Conservation (phyloP, 1,140 invertebrate species). For the Tetramorium parvispinum region DNA sequence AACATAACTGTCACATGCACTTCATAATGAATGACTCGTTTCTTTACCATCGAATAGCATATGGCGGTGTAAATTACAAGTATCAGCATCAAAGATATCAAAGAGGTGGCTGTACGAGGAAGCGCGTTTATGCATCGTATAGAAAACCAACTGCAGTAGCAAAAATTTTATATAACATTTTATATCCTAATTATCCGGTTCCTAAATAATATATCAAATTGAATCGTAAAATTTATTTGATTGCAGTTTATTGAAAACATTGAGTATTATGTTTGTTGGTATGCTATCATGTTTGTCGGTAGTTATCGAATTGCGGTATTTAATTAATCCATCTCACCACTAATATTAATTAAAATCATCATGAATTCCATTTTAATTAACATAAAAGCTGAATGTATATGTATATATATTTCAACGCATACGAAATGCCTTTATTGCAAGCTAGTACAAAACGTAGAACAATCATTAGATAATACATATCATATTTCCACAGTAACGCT, state of each 20-base stretch:
- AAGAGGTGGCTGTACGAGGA: not conserved
- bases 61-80: not conserved
- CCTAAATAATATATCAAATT: not conserved
- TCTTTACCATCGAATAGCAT: not conserved
- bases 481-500: not conserved
- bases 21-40: conserved; percentile 12
- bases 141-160: not conserved
- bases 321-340: not conserved
- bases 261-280: conserved; percentile 2
- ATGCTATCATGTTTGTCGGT: conserved; percentile 1
- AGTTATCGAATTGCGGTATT: conserved; percentile 25
- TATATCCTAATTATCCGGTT: not conserved
- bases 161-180: conserved; percentile 5
- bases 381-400: conserved; percentile 27
- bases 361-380: conserved; percentile 52
- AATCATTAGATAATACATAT: conserved; percentile 17
- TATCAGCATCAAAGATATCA: not conserved
- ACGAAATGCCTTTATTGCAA: not conserved
- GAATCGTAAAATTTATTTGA: not conserved
- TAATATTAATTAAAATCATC: conserved; percentile 40
- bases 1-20: conserved; percentile 11
- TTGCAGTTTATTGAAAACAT: conserved; percentile 31
- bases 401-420: conserved; percentile 1
- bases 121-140: not conserved
- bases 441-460: not conserved